phyloP scores from a whole-genome alignment of 2,888 invertebrate species.

The Ephialtes manifestator region DNA sequence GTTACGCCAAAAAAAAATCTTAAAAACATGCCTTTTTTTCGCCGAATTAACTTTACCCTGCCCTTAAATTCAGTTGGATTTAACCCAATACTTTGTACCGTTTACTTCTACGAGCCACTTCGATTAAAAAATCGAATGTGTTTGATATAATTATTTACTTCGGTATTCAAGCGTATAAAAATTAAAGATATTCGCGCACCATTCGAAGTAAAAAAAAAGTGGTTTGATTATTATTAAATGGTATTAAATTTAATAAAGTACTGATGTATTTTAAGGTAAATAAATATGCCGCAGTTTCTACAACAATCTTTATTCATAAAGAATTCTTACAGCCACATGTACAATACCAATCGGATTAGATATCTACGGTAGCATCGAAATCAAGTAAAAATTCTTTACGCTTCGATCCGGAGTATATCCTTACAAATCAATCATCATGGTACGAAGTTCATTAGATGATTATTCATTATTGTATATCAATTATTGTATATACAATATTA shows the following conservation, averaged over 20 bases:
- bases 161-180: no score
- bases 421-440: constrained; percentile 82
- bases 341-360: constrained; percentile 83
- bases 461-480: constrained; percentile 75
- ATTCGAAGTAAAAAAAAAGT: no score
- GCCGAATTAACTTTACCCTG: no score
- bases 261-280: not conserved
- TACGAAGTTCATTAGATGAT: constrained; percentile 80
- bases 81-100: no score
- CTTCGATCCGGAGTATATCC: constrained; percentile 81
- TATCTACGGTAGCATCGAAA: constrained; percentile 80
- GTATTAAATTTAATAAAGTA: not conserved
- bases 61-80: no score
- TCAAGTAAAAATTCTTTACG: constrained; percentile 75
- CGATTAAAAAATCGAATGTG: no score
- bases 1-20: no score
- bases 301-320: constrained; percentile 85
- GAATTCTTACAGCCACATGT: constrained; percentile 84
- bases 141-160: no score
- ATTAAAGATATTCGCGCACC: no score
- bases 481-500: constrained; percentile 82
- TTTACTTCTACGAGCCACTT: no score
- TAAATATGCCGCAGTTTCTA: constrained; percentile 75
- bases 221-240: no score
- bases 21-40: no score